These are phyloP conservation scores for Lophura nycthemera DNA, from an alignment of 2,113 vertebrate genomes.

Conservation along the genomic window DNA sequence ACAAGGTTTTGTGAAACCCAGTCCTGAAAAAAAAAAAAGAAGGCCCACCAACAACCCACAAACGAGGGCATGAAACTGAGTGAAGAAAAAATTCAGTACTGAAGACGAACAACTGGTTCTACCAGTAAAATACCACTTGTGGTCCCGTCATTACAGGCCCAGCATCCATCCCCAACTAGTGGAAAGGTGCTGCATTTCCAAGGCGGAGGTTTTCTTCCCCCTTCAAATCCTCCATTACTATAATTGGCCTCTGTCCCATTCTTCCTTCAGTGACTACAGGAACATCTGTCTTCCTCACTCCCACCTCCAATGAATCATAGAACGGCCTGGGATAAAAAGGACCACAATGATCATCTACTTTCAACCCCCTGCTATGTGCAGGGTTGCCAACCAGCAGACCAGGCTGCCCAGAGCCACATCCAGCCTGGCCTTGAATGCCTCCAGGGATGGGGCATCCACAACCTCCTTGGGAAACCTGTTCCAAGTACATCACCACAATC, in stretches of 20 bases:
- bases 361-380: too few relatives aligned
- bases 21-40: not conserved
- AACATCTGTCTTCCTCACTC: not conserved
- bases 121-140: slow-evolving; percentile 32
- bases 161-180: slow-evolving; percentile 2
- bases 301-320: not conserved
- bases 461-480: too few relatives aligned
- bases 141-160: slow-evolving; percentile 10
- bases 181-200: slow-evolving; percentile 21
- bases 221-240: not conserved
- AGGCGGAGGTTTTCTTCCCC: rapidly evolving
- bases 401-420: too few relatives aligned
- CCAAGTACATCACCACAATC: too few relatives aligned
- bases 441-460: too few relatives aligned
- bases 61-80: not conserved
- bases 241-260: not conserved
- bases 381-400: too few relatives aligned
- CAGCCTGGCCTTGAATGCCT: too few relatives aligned
- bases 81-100: not conserved
- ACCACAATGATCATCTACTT: too few relatives aligned
- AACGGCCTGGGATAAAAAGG: too few relatives aligned
- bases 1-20: not conserved
- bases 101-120: slow-evolving; percentile 55
- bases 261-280: not conserved
- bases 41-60: too few relatives aligned